Percentiles rank a stretch among this genome's conserved stretches.
Evolutionary conservation across 1,140 invertebrate genomes (phyloP).

Genomic region (Sitobion miscanthi): DNA sequence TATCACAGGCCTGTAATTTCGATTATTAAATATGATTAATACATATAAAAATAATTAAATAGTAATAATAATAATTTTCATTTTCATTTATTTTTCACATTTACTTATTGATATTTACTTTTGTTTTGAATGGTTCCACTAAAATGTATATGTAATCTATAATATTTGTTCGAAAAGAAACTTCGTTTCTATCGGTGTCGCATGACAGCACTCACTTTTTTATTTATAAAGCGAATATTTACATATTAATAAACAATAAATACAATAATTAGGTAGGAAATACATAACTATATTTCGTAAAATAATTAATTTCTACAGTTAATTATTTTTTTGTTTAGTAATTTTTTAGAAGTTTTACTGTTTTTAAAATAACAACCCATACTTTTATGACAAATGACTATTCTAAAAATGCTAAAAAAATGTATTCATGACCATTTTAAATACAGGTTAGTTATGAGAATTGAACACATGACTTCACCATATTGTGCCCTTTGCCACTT

Average conservation of each 20-base stretch:
- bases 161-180: too few species aligned
- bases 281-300: background rate
- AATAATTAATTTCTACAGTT: background rate
- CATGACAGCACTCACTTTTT: background rate
- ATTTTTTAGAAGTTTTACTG: background rate
- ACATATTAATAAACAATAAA: background rate
- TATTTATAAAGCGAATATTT: background rate
- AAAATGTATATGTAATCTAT: too few species aligned
- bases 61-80: too few species aligned
- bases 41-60: too few species aligned
- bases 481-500: background rate
- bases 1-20: too few species aligned
- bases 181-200: too few species aligned
- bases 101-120: too few species aligned
- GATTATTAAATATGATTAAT: too few species aligned
- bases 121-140: too few species aligned
- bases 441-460: background rate
- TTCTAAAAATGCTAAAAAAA: background rate
- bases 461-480: background rate
- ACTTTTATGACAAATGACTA: background rate
- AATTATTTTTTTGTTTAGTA: background rate
- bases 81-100: too few species aligned
- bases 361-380: background rate
- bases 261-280: background rate
- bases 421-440: background rate